Percentiles rank a stretch among this genome's conserved stretches.
Conservation (phyloP, 2,797 vertebrate species). For the Falco naumanni region DNA sequence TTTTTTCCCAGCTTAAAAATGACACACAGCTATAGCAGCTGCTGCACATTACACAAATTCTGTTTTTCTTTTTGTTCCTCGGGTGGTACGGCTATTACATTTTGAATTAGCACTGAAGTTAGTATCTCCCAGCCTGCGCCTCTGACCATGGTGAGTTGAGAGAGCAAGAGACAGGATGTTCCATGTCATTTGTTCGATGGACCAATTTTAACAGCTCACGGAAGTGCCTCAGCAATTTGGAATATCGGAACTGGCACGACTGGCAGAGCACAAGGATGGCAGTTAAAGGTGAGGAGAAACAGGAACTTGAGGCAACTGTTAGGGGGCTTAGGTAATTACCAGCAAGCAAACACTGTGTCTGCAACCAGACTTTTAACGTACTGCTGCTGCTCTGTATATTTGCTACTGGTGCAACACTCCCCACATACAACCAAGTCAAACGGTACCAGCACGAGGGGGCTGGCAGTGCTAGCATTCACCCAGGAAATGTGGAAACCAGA, state of each 20-base stretch:
- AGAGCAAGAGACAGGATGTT: background rate
- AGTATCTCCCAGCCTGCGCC: background rate
- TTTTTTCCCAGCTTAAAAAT: background rate
- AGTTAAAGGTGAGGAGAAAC: background rate
- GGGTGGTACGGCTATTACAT: background rate
- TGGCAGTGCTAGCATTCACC: background rate
- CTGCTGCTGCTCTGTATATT: background rate
- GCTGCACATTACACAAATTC: background rate
- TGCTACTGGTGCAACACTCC: background rate
- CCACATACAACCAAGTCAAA: background rate
- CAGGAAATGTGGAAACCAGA: background rate
- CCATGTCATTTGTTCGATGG: background rate
- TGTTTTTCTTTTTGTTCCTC: background rate
- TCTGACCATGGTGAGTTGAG: background rate
- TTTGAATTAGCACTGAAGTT: background rate
- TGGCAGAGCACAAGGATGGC: background rate
- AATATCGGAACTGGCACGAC: background rate
- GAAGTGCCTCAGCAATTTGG: background rate
- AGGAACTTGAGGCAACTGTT: background rate
- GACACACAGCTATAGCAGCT: background rate
- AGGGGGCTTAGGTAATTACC: background rate
- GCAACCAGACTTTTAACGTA: background rate
- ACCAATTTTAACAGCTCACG: background rate
- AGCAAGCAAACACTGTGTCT: background rate
- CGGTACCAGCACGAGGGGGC: accelerated